Percentiles rank a stretch among this genome's conserved stretches.
Evolutionary conservation across 2,797 vertebrate genomes (phyloP).

Genomic region (Gambusia yucatana): DNA sequence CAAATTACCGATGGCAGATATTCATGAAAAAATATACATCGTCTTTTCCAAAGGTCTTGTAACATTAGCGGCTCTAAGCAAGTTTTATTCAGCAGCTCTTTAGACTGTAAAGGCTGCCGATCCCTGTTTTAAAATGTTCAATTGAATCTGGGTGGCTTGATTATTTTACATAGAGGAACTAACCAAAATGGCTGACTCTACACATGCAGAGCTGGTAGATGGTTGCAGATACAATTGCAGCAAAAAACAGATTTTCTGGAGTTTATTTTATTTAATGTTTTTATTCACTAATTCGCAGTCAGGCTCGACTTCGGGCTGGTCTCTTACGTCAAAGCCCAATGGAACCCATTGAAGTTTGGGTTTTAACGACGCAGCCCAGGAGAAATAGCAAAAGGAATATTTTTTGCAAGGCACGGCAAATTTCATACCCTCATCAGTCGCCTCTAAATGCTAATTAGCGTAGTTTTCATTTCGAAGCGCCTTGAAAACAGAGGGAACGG

Average conservation of each 20-base stretch:
- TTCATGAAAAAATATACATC: not conserved
- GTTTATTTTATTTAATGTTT: not conserved
- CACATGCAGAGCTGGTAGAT: not conserved
- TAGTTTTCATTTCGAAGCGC: constrained; percentile 11
- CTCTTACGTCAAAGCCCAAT: not conserved
- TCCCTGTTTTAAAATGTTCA: not conserved
- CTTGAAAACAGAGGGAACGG: constrained; percentile 20
- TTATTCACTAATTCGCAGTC: not conserved
- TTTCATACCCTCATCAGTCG: constrained; percentile 34
- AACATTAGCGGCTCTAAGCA: not conserved
- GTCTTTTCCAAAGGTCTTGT: not conserved
- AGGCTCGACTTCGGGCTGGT: not conserved
- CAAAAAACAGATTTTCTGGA: not conserved
- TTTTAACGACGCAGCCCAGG: not conserved
- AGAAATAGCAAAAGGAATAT: not conserved
- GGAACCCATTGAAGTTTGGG: not conserved
- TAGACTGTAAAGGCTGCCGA: not conserved
- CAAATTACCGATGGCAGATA: not conserved
- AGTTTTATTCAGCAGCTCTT: not conserved
- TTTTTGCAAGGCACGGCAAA: not conserved
- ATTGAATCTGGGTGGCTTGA: not conserved
- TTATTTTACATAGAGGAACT: not conserved
- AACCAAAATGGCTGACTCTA: not conserved
- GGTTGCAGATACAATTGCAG: not conserved
- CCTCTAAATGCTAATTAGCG: constrained; percentile 39